Percentiles rank a stretch among this genome's conserved stretches.
Evolutionary conservation across 2,113 vertebrate species (phyloP).

Genomic region (Empidonax alnorum): DNA sequence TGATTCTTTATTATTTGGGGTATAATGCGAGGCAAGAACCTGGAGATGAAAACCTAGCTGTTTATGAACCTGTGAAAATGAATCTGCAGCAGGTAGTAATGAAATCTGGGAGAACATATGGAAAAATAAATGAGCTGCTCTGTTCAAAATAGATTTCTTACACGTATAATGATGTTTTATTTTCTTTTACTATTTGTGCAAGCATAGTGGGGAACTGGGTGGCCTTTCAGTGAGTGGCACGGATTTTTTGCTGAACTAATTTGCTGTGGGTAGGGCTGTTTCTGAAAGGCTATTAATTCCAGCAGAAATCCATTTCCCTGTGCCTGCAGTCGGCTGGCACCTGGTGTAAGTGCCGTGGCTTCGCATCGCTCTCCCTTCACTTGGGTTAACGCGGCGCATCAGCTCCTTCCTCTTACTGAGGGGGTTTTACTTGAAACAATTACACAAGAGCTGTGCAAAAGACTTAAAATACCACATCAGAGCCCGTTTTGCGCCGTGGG

Average conservation of each 20-base stretch:
- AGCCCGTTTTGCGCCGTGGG: neutral
- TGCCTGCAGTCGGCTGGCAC: neutral
- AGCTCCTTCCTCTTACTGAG: neutral
- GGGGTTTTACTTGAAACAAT: neutral
- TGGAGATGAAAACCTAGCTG: neutral
- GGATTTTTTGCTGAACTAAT: constrained; percentile 7
- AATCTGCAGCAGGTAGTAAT: neutral
- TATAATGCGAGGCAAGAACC: neutral
- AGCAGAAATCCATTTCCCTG: neutral
- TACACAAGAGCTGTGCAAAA: neutral
- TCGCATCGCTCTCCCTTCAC: neutral
- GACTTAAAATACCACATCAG: neutral
- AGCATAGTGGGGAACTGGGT: neutral
- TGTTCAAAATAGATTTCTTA: constrained; percentile 1
- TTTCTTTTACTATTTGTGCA: constrained; percentile 5
- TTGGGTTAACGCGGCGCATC: neutral
- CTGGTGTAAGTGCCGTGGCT: neutral
- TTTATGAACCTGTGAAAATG: constrained; percentile 14
- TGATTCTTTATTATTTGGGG: neutral
- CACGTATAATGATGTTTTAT: neutral
- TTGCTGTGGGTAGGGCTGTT: neutral
- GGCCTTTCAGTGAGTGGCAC: neutral
- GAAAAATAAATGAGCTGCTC: constrained; percentile 28
- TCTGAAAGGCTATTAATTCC: neutral
- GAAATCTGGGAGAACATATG: constrained; percentile 21